Evolutionary conservation across 2,113 vertebrate genomes (phyloP), one percentile per base, ranked within the genome.

Genomic region (Cairina moschata): DNA sequence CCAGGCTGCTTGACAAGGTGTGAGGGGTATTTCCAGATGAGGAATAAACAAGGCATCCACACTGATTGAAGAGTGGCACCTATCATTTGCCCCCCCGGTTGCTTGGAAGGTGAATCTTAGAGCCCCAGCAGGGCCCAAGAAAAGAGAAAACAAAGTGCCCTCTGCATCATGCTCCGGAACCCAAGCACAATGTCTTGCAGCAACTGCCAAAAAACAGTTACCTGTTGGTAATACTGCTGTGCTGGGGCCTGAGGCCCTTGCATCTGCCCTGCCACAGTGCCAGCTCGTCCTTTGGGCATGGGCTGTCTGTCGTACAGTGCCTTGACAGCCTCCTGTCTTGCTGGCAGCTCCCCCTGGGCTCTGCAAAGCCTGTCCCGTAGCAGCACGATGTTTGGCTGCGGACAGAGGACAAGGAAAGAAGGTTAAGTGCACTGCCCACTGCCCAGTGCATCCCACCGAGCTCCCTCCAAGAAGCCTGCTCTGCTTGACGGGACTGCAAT

Each of bases 341-440:
- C 52, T 1, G 62, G 59, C 34, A 97, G 97, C 68, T 98, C 97
- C n/a, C 99, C 99, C 23, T 99, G 98, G 50, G 99, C 99, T 95
- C 97, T 97, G 83, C 97, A 98, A 36, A 99, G 98, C 88, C 99
- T 98, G 36, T 99, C 98, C 6, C 98, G 98, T 25, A 99, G 98
- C 96, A 98, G 98, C 94, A 99, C 62, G 6, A 99, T 97, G 83
- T 98, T 95, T 13, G 97, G 97, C 99, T 99, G 91, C 11, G 88
- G 94, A 71, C 25, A 94, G 72, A 50, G 78, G 46, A 48, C 46
- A 75, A 95, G 31, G 12, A 73, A n/a, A 97, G 56, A 77, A 74
- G 32, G 38, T 82, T 44, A 83, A 36, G 4, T 1, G 48, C 38
- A 18, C 10, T 52, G 40, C 62, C 36, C 21, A 54, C 62, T 60